Base-by-base conservation (phyloP, 2,888 invertebrate species). In the Syritta pipiens region DNA sequence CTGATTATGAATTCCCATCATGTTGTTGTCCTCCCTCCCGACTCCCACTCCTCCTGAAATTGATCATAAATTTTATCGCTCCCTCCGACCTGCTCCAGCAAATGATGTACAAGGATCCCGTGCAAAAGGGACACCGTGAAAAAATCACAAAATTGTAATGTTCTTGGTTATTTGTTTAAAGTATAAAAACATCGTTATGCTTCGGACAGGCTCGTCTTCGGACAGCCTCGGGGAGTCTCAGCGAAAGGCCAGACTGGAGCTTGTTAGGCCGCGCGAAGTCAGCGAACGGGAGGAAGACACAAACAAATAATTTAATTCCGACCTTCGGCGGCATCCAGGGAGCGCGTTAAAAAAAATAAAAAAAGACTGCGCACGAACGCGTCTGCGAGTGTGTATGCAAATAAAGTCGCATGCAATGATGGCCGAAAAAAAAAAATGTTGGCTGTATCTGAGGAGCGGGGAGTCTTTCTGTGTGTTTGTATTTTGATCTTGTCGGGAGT, bases 301-400 rank as follows among this genome's bases (percentile, higher is more conserved):
- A 53, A 55, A 68, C 55, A 59, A 68, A 79, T 67, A 74, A 67
- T 79, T 74, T 72, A 72, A 79, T 74, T 74, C 62, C 74, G 79
- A 68, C 79, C 72, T 79, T 79, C 74, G 65, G 65, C 63, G 67
- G 67, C 67, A 62, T 37, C 48, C 48, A 67, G 60, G 51, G 60
- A 77, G 35, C 28, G n/a, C 32, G 5, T 12, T n/a, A n/a, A 32
- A n/a, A 17, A 6, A 17, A 6, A 7, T 7, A 14, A 6, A 7
- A 5, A 37, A 6, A 14, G 17, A 14, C 35, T 5, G 7, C 7
- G 37, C 2, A 2, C 4, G 37, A 37, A 1, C 6, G 17, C 37
- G 9, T 17, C 14, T 2, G 10, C 37, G 37, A 37, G n/a, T 17
- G 46, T 74, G 72, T 79, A 79, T 79, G 79, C 79, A 79, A 79